Conservation (phyloP, 2,797 vertebrate species). For the Chelon auratus region DNA sequence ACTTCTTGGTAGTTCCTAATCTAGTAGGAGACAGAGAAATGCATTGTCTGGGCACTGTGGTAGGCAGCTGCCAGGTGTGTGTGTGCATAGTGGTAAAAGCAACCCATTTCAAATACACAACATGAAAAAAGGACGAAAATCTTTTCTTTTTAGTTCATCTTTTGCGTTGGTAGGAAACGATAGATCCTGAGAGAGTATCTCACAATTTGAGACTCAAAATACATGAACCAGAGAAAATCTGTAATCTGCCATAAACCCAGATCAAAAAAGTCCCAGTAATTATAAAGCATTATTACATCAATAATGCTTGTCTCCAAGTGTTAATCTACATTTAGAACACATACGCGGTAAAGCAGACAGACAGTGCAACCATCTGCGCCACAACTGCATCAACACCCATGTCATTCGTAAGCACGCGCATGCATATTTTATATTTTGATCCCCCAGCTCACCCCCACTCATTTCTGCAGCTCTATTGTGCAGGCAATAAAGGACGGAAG, state of each 20-base stretch:
- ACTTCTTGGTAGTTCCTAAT: constrained; percentile 10
- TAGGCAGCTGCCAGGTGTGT: constrained; percentile 26
- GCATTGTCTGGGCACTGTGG: constrained; percentile 21
- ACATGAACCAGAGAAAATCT: background rate
- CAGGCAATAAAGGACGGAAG: constrained; percentile 71
- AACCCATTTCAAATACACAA: background rate
- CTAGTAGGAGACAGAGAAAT: constrained; percentile 21
- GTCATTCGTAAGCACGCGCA: background rate
- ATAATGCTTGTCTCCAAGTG: background rate
- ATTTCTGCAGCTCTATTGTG: constrained; percentile 11
- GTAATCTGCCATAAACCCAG: too few relatives aligned
- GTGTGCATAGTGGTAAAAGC: background rate
- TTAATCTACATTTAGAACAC: background rate
- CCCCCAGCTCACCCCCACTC: constrained; percentile 17
- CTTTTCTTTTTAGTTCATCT: background rate
- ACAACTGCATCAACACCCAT: background rate
- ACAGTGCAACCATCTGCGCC: background rate
- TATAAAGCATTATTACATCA: background rate
- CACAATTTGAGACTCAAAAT: too few relatives aligned
- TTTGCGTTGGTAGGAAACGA: background rate
- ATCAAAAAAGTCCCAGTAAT: background rate
- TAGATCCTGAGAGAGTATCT: background rate
- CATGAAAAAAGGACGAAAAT: background rate
- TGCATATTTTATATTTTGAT: constrained; percentile 24
- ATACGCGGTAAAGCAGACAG: background rate